A percentile compares a stretch with the other conserved stretches of the same genome.
Evolutionary conservation across 2,797 vertebrate genomes (phyloP).

Genomic region (Limnodromus scolopaceus): DNA sequence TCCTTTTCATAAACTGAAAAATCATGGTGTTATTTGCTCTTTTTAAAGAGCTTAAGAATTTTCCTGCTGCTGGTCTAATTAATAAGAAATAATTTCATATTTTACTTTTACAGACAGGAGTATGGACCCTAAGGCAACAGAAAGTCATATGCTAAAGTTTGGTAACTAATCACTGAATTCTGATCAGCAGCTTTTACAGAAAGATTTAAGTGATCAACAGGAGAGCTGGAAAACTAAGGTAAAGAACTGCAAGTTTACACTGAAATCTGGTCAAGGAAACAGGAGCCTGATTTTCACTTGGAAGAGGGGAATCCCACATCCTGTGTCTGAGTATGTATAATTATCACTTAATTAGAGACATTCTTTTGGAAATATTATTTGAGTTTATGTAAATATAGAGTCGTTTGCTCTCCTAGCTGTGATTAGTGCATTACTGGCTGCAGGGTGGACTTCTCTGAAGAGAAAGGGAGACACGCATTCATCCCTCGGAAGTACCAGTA

Average conservation of each 20-base stretch:
- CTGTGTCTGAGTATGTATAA: neutral
- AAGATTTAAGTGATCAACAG: neutral
- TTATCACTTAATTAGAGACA: neutral
- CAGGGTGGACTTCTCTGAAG: neutral
- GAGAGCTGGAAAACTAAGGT: neutral
- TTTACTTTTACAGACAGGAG: neutral
- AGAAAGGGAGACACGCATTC: neutral
- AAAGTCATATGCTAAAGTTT: neutral
- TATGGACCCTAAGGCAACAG: neutral
- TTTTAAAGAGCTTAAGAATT: neutral
- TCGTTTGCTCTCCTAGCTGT: neutral
- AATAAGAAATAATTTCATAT: neutral
- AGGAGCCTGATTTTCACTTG: neutral
- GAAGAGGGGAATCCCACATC: neutral
- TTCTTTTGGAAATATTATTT: neutral
- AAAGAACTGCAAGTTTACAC: neutral
- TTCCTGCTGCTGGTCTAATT: neutral
- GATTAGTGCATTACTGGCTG: neutral
- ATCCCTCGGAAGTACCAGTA: neutral
- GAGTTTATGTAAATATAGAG: neutral
- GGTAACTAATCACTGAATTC: neutral
- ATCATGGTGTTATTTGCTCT: neutral
- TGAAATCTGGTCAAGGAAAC: neutral
- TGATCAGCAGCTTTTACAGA: neutral
- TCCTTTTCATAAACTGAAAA: neutral